Conservation (phyloP, 1,140 invertebrate species). For the Stegodyphus mimosarum region DNA sequence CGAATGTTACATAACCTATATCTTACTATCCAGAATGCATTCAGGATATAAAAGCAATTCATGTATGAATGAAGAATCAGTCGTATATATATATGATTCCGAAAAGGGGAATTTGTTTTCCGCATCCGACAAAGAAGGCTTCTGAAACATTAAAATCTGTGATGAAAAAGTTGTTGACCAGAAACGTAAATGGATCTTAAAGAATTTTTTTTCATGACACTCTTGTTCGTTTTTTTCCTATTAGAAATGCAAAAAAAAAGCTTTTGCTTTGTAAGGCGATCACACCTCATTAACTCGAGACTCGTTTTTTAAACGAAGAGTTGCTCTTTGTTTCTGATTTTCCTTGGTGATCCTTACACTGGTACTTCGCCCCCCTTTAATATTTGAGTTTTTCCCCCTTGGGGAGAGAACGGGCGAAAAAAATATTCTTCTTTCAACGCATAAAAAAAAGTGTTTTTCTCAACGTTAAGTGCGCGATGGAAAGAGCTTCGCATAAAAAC, state of each 20-base stretch:
- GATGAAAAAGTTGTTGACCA: neutral
- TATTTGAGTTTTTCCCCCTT: slow-evolving; percentile 15
- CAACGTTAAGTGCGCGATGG: too few relatives aligned
- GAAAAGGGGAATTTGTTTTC: too few relatives aligned
- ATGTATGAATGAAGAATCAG: too few relatives aligned
- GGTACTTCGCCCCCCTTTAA: slow-evolving; percentile 2
- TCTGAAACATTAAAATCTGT: too few relatives aligned
- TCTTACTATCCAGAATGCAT: too few relatives aligned
- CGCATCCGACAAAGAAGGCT: too few relatives aligned
- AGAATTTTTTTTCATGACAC: neutral
- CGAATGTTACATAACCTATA: too few relatives aligned
- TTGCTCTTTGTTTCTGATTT: slow-evolving; percentile 38
- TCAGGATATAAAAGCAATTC: too few relatives aligned
- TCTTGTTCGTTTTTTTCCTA: neutral
- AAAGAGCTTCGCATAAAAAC: too few relatives aligned
- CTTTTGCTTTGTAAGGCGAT: slow-evolving; percentile 31
- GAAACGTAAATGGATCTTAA: slow-evolving; percentile 12
- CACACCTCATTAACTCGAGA: slow-evolving; percentile 37
- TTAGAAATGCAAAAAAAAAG: slow-evolving; percentile 12
- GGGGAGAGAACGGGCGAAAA: neutral
- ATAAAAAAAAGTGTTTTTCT: neutral
- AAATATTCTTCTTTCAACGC: neutral
- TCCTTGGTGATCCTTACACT: slow-evolving; percentile 7
- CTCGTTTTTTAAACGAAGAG: slow-evolving; percentile 6
- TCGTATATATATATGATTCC: too few relatives aligned